A percentile compares a stretch with the other conserved stretches of the same genome.
Conservation (phyloP, 1,140 invertebrate genomes). For the Eupeodes corollae region DNA sequence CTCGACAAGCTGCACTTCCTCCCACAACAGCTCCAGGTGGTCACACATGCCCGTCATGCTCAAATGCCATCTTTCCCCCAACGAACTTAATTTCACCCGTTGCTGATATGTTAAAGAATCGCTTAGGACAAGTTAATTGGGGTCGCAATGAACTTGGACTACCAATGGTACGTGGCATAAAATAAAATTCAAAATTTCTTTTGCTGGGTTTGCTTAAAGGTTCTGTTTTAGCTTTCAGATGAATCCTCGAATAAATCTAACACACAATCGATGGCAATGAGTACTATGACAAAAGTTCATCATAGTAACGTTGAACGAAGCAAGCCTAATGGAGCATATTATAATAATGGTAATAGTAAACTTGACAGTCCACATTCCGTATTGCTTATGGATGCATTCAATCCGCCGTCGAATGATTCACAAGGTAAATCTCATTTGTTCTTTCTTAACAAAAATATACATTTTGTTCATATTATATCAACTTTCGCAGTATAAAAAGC, state of each 20-base stretch:
- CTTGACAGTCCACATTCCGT: slow-evolving; percentile 33
- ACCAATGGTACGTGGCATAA: slow-evolving; percentile 18
- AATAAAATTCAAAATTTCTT: not conserved
- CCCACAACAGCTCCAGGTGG: slow-evolving; percentile 32
- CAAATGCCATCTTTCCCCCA: slow-evolving; percentile 29
- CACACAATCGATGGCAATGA: slow-evolving; percentile 12
- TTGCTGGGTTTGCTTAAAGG: not conserved
- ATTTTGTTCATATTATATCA: too few relatives aligned
- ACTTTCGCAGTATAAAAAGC: too few relatives aligned
- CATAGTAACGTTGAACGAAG: slow-evolving; percentile 18
- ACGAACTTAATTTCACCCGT: slow-evolving; percentile 33
- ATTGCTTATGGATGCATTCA: slow-evolving; percentile 34
- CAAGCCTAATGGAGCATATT: slow-evolving; percentile 19
- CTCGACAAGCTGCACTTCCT: slow-evolving; percentile 28
- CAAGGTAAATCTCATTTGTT: slow-evolving; percentile 17
- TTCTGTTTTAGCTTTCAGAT: slow-evolving; percentile 16
- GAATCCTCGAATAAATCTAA: slow-evolving; percentile 16
- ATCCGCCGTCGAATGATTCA: slow-evolving; percentile 28
- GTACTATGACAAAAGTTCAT: slow-evolving; percentile 34
- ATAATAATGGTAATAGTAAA: slow-evolving; percentile 8
- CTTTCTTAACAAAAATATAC: too few relatives aligned
- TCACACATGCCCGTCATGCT: slow-evolving; percentile 28
- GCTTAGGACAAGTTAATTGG: slow-evolving; percentile 30
- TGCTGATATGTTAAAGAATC: slow-evolving; percentile 27
- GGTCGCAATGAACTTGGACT: slow-evolving; percentile 34